These are phyloP conservation scores for Parochlus steinenii DNA, from an alignment of 2,888 invertebrate species.

Conservation along the genomic window DNA sequence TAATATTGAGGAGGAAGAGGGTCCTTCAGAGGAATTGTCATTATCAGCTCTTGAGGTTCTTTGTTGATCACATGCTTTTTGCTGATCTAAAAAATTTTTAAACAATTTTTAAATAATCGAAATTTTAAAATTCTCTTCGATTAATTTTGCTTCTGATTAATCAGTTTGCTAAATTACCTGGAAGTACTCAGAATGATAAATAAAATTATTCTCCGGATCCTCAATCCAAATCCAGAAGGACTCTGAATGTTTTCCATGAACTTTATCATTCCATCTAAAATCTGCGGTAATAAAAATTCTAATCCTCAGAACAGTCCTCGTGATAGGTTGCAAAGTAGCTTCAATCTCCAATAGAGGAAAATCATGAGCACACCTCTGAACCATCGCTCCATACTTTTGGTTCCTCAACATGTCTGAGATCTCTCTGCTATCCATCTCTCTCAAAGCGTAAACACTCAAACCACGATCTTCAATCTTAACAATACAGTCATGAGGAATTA, in stretches of 20 bases:
- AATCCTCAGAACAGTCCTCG: slow-evolving; percentile 75
- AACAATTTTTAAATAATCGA: slow-evolving; percentile 4
- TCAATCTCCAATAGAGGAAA: slow-evolving; percentile 74
- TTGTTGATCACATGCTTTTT: slow-evolving; percentile 44
- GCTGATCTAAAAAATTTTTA: too few species aligned
- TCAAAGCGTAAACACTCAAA: slow-evolving; percentile 56
- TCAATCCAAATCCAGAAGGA: slow-evolving; percentile 98
- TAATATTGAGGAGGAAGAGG: slow-evolving; percentile 86
- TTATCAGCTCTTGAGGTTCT: slow-evolving; percentile 70
- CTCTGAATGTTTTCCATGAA: slow-evolving; percentile 77
- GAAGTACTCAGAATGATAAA: slow-evolving; percentile 93
- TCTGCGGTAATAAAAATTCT: slow-evolving; percentile 61
- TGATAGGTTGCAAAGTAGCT: slow-evolving; percentile 84
- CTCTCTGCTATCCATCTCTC: slow-evolving; percentile 78
- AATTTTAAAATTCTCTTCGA: not conserved
- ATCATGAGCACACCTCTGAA: slow-evolving; percentile 71
- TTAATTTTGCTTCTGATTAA: slow-evolving; percentile 8
- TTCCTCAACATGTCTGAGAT: slow-evolving; percentile 66
- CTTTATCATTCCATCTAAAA: slow-evolving; percentile 73
- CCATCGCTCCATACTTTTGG: slow-evolving; percentile 50
- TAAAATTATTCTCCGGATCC: slow-evolving; percentile 82
- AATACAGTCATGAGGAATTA: slow-evolving; percentile 58
- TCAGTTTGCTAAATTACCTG: too few species aligned
- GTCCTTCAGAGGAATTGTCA: slow-evolving; percentile 89
- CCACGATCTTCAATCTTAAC: slow-evolving; percentile 65